Evolutionary conservation across 2,888 invertebrate genomes (phyloP).

Genomic region (Ennomos erosarius): DNA sequence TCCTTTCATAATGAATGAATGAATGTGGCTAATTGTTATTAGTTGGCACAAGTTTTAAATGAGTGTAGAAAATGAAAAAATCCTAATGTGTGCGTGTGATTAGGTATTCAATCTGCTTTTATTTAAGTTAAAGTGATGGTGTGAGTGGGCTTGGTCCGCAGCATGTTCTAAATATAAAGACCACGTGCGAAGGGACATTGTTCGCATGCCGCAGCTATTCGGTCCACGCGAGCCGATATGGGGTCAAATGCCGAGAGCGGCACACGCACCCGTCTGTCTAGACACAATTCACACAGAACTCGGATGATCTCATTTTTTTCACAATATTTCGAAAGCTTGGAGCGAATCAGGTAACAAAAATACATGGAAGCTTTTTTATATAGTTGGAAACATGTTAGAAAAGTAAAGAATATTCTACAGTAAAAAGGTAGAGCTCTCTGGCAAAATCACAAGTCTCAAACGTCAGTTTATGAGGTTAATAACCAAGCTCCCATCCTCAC

Average conservation of each 20-base stretch:
- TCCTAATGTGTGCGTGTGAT: too few relatives aligned
- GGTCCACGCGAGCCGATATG: constrained; percentile 56
- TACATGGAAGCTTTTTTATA: too few relatives aligned
- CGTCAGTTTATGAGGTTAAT: constrained; percentile 28
- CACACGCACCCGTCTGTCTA: constrained; percentile 53
- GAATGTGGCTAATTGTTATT: too few relatives aligned
- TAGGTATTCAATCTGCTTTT: neutral
- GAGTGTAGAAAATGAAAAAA: too few relatives aligned
- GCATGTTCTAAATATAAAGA: constrained; percentile 63
- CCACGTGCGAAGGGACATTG: constrained; percentile 76
- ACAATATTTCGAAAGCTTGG: neutral
- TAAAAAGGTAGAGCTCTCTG: constrained; percentile 2
- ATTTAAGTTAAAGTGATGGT: neutral
- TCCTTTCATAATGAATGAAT: too few relatives aligned
- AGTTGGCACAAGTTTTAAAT: too few relatives aligned
- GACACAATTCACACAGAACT: constrained; percentile 40
- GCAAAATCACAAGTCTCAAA: constrained; percentile 10
- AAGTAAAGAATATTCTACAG: too few relatives aligned
- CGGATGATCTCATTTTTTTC: constrained; percentile 26
- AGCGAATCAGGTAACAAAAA: neutral
- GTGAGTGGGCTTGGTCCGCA: constrained; percentile 18
- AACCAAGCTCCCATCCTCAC: constrained; percentile 23
- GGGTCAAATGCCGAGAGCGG: constrained; percentile 60
- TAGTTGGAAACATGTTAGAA: too few relatives aligned
- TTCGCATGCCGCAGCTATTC: constrained; percentile 42